Conservation (phyloP, 1,140 invertebrate species). For the Copidosoma floridanum region DNA sequence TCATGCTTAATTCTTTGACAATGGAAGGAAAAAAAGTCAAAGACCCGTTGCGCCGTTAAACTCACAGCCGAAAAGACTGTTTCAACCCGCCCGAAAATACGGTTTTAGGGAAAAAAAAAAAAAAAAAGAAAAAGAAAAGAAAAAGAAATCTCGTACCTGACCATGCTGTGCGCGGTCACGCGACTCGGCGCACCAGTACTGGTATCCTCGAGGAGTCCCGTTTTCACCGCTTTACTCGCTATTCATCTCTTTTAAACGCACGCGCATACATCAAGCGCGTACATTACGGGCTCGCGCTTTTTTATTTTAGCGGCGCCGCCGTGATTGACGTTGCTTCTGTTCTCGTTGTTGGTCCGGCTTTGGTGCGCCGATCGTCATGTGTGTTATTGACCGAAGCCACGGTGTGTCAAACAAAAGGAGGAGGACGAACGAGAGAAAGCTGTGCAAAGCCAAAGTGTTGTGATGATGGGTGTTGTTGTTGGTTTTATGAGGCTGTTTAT, state of each 20-base stretch:
- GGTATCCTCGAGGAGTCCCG: constrained; percentile 22
- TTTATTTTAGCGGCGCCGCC: neutral
- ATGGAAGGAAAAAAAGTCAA: too few relatives aligned
- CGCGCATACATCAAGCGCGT: neutral
- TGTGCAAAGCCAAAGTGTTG: neutral
- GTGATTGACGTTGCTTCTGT: neutral
- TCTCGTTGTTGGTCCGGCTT: neutral
- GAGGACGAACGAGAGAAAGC: neutral
- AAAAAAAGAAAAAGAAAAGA: neutral
- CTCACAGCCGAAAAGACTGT: too few relatives aligned
- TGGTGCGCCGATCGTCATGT: neutral
- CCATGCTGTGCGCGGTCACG: constrained; percentile 21
- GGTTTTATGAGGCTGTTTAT: too few relatives aligned
- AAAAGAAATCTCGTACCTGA: constrained; percentile 24
- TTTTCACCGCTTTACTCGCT: constrained; percentile 5
- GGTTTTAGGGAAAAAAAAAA: too few relatives aligned
- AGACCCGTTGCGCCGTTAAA: too few relatives aligned
- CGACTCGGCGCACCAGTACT: constrained; percentile 14
- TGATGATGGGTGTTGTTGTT: neutral
- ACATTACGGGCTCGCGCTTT: neutral
- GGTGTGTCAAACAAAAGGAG: neutral
- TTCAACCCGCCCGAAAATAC: too few relatives aligned
- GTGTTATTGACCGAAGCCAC: neutral
- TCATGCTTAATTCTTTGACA: too few relatives aligned
- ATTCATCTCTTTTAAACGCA: neutral